Conservation (phyloP, 35 echinoderm and acorn worm species). For the Eucidaris tribuloides region DNA sequence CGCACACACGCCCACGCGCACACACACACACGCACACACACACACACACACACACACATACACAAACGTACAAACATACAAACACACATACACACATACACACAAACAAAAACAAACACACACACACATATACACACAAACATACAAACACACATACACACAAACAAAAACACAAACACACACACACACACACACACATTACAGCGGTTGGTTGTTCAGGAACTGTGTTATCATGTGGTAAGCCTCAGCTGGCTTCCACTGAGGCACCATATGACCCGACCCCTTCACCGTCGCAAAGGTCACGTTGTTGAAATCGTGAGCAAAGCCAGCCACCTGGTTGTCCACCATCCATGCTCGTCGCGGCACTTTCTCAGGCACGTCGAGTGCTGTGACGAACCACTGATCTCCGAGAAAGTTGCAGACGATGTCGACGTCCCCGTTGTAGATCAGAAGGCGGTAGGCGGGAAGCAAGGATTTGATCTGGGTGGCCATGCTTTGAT, state of each 20-base stretch:
- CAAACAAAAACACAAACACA: too few species aligned
- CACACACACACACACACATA: too few species aligned
- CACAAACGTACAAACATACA: too few species aligned
- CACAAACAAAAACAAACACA: too few species aligned
- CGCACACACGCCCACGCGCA: too few species aligned
- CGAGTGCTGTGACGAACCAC: constrained; percentile 60
- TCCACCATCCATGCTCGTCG: constrained; percentile 63
- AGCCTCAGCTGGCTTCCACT: constrained; percentile 70
- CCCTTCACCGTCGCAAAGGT: constrained; percentile 89
- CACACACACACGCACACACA: too few species aligned
- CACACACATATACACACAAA: too few species aligned
- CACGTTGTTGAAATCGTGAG: constrained; percentile 53
- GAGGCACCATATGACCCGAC: constrained; percentile 92
- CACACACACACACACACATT: too few species aligned
- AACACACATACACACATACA: too few species aligned
- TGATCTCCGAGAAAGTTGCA: constrained; percentile 78
- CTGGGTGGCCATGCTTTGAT: constrained; percentile 39
- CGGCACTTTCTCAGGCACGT: neutral
- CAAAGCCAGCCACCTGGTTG: constrained; percentile 89
- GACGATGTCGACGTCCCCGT: constrained; percentile 76
- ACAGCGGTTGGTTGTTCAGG: constrained; percentile 67
- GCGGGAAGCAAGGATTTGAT: constrained; percentile 33
- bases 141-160: too few species aligned
- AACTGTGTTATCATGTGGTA: constrained; percentile 96
- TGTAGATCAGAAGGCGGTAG: constrained; percentile 74